A percentile compares a stretch with the other conserved stretches of the same genome.
Conservation (phyloP, 2,113 vertebrate genomes). For the Aspidoscelis tigris region DNA sequence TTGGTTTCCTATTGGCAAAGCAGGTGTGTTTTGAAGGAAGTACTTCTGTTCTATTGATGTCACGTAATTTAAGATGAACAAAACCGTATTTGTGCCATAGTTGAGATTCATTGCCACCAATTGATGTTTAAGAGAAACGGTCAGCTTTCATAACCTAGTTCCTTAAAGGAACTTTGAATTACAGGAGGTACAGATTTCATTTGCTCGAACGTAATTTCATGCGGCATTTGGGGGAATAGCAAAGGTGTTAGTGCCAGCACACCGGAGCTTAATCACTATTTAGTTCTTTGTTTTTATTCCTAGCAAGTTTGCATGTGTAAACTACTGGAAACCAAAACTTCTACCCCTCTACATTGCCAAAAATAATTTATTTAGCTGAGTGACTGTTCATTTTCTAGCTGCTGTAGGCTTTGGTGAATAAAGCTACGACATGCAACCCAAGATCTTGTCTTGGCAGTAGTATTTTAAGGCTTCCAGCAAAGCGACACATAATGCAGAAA, state of each 20-base stretch:
- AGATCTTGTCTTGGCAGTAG: not conserved
- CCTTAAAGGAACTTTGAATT: slow-evolving; percentile 46
- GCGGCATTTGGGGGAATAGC: slow-evolving; percentile 58
- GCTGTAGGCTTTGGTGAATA: slow-evolving; percentile 55
- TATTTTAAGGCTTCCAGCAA: slow-evolving; percentile 2
- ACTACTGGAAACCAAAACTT: slow-evolving; percentile 76
- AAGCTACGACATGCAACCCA: slow-evolving; percentile 37
- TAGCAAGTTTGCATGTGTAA: slow-evolving; percentile 65
- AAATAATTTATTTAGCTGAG: slow-evolving; percentile 56
- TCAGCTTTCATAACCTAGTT: slow-evolving; percentile 50
- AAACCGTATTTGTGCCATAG: slow-evolving; percentile 43
- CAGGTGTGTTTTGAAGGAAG: not conserved
- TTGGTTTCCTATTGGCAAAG: slow-evolving; percentile 5
- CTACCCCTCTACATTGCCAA: slow-evolving; percentile 61
- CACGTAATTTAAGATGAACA: slow-evolving; percentile 32
- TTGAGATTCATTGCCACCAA: slow-evolving; percentile 62
- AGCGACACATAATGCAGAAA: not conserved
- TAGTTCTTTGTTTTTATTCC: slow-evolving; percentile 63
- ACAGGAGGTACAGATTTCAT: slow-evolving; percentile 47
- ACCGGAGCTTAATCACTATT: slow-evolving; percentile 58
- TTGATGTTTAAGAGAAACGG: slow-evolving; percentile 49
- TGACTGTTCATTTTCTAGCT: slow-evolving; percentile 57
- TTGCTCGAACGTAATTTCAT: slow-evolving; percentile 60
- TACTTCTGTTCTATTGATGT: not conserved
- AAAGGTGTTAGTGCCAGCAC: slow-evolving; percentile 42